Conservation (phyloP, 37 sponge, comb jelly and placozoan species). For the Beroe forskalii region DNA sequence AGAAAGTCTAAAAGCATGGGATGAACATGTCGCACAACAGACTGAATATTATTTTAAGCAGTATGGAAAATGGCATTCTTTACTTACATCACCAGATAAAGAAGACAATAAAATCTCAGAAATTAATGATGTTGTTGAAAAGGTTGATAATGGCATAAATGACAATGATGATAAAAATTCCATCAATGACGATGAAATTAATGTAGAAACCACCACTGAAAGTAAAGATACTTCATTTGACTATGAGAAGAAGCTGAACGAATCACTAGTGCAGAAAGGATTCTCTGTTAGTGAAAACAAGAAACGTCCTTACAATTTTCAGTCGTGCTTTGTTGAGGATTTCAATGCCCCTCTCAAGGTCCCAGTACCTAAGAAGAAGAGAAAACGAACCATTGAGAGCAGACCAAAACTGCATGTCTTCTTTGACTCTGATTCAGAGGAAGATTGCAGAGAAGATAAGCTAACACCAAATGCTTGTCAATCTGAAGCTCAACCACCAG, state of each 20-base stretch:
- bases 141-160: constrained; percentile 13
- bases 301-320: constrained; percentile 19
- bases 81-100: background rate
- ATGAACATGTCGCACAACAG: constrained; percentile 15
- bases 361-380: constrained; percentile 46
- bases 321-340: constrained; percentile 62
- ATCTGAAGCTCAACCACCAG: background rate
- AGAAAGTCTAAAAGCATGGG: constrained; percentile 67
- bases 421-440: constrained; percentile 12
- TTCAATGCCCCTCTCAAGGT: constrained; percentile 38
- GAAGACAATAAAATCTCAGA: background rate
- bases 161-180: constrained; percentile 8
- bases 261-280: background rate
- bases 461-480: background rate
- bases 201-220: background rate
- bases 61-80: constrained; percentile 18
- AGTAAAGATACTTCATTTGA: background rate
- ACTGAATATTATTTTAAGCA: constrained; percentile 42
- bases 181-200: background rate
- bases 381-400: constrained; percentile 31
- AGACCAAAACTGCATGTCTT: constrained; percentile 46
- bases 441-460: background rate
- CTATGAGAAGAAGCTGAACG: background rate
- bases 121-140: background rate
- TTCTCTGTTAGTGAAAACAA: background rate